Evolutionary conservation across 2,113 vertebrate genomes (phyloP), one percentile per base, ranked within the genome.

Genomic region (Amblyornis subalaris): DNA sequence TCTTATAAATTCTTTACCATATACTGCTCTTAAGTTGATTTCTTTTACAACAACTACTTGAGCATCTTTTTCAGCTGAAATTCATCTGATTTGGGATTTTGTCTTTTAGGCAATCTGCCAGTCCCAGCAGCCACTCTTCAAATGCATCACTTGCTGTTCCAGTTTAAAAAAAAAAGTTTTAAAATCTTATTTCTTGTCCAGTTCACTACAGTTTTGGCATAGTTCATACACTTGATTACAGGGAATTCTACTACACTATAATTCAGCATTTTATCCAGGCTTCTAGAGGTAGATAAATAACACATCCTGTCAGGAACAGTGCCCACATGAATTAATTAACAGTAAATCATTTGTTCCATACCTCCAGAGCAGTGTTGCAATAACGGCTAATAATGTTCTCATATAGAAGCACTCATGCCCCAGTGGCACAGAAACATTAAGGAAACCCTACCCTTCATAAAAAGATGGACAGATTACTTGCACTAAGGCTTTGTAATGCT

Each of bases 381-480:
- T 79, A 96, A 75, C 44, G 23, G 51, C 24, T 72, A 88, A 79
- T 60, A 61, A 78, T 22, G 40, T 65, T 85, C 87, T 87, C 40
- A 47, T 55, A 38, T 2, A 89, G 58, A 93, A 90, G 77, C 58
- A 80, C 45, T 76, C 54, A 35, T 83, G 64, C 51, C 57, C 47
- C 38, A 71, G 2, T 80, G 62, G 51, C 79, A 93, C n/a, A 80
- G 60, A 86, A 94, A 70, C 38, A 71, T 58, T 74, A 62, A 60
- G 67, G 67, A 94, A 95, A 92, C 55, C 38, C 64, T 76, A 40
- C 54, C 64, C 62, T 92, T 77, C 72, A 79, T 40, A 66, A 86
- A 80, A 79, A 91, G 71, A 80, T 40, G 31, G 53, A 55, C n/a
- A 93, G 81, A 95, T 93, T 75, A 72, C 62, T 79, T 82, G 85